Evolutionary conservation across 2,113 vertebrate genomes (phyloP).

Genomic region (Fregetta grallaria): DNA sequence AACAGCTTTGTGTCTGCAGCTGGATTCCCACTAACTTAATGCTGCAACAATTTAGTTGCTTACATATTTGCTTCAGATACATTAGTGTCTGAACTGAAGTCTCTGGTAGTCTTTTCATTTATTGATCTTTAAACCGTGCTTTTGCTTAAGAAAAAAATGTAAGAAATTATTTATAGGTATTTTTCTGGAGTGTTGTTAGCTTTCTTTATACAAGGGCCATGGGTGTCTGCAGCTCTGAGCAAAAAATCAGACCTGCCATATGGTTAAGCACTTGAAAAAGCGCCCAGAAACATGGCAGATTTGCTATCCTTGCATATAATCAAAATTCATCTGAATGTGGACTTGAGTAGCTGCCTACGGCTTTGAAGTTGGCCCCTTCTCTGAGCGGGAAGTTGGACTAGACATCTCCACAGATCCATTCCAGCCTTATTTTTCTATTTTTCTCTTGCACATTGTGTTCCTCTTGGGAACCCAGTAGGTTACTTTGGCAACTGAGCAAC

Average conservation of each 20-base stretch:
- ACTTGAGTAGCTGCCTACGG: not conserved
- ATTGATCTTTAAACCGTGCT: not conserved
- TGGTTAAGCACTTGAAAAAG: not conserved
- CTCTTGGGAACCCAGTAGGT: not conserved
- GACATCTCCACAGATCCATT: not conserved
- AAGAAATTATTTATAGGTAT: not conserved
- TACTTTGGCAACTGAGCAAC: not conserved
- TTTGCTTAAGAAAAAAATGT: not conserved
- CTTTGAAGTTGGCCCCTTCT: not conserved
- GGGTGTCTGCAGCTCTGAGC: not conserved
- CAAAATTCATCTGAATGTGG: not conserved
- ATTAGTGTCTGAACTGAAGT: not conserved
- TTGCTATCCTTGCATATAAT: not conserved
- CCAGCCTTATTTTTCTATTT: not conserved
- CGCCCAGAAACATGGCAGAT: not conserved
- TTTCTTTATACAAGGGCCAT: not conserved
- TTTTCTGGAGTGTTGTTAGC: not conserved
- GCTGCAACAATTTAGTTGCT: not conserved
- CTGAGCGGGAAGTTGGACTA: not conserved
- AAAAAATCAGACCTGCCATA: not conserved
- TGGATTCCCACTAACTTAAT: not conserved
- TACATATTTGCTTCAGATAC: not conserved
- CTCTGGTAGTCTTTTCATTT: not conserved
- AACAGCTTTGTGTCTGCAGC: not conserved
- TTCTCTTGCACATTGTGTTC: not conserved